A percentile compares a stretch with the other conserved stretches of the same genome.
These are phyloP conservation scores for Eupsittula cactorum DNA, from an alignment of 2,113 vertebrate genomes.

Conservation along the genomic window DNA sequence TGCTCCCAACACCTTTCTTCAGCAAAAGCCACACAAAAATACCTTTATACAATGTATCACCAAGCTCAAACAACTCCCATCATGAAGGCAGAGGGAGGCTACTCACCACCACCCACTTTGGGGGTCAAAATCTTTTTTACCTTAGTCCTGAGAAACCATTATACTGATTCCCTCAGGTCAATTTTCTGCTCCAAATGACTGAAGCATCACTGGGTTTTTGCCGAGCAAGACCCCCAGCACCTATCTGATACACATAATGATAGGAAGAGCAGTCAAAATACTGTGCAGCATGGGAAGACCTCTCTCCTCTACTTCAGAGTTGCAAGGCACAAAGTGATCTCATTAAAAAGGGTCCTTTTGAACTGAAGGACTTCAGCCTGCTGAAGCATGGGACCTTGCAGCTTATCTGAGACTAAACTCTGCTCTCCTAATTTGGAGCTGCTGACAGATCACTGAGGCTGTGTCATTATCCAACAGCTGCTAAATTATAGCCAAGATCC, in stretches of 20 bases:
- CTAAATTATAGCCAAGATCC: constrained; percentile 58
- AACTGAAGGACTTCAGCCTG: constrained; percentile 50
- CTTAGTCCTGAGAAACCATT: not conserved
- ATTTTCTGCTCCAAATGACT: constrained; percentile 1
- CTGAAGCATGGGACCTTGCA: constrained; percentile 46
- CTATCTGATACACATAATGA: not conserved
- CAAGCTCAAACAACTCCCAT: not conserved
- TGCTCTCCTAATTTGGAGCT: constrained; percentile 51
- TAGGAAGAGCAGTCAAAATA: not conserved
- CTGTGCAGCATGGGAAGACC: not conserved
- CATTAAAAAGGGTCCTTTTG: constrained; percentile 54
- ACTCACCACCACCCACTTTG: not conserved
- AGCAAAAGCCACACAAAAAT: not conserved
- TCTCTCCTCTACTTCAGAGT: not conserved
- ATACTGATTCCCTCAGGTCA: not conserved
- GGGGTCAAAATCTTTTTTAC: not conserved
- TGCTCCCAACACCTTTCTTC: not conserved
- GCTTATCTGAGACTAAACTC: constrained; percentile 48
- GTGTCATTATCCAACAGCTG: constrained; percentile 49
- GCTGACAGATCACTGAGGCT: constrained; percentile 36
- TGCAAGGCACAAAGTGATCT: constrained; percentile 26
- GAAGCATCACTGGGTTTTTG: not conserved
- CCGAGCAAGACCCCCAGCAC: not conserved
- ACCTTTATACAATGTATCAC: not conserved
- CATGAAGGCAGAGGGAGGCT: not conserved